Percentiles rank a stretch among this genome's conserved stretches.
phyloP scores from a whole-genome alignment of 2,113 vertebrate genomes.

The Capricornis sumatraensis region DNA sequence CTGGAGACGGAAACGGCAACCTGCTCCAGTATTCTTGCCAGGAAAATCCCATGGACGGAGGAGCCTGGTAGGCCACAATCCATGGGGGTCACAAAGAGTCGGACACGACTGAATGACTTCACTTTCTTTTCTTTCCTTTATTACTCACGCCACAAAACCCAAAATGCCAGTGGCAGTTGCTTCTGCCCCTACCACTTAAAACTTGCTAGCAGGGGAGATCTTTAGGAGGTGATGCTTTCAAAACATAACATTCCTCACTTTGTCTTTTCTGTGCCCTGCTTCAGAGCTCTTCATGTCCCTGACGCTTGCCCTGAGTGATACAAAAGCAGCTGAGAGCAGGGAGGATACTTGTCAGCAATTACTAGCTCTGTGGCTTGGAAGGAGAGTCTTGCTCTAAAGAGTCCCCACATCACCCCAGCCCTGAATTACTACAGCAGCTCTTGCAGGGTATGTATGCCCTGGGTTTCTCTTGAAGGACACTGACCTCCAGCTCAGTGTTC shows the following conservation, averaged over 20 bases:
- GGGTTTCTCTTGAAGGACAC: neutral
- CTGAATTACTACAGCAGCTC: neutral
- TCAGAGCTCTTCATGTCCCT: neutral
- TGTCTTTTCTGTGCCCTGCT: neutral
- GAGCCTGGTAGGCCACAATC: neutral
- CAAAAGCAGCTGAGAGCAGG: neutral
- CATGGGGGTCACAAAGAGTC: neutral
- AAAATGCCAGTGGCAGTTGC: neutral
- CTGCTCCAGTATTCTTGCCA: neutral
- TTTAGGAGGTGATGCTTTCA: neutral
- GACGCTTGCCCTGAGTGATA: neutral
- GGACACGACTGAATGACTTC: fast-evolving
- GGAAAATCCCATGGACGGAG: neutral
- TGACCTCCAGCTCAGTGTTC: neutral
- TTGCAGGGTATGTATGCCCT: no score
- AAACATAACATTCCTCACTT: neutral
- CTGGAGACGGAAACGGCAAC: neutral
- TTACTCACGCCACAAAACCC: neutral
- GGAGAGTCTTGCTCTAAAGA: neutral
- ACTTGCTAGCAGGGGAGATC: neutral
- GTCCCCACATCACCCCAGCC: neutral
- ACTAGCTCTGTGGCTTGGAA: neutral
- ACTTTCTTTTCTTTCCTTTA: neutral
- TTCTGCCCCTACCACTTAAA: neutral
- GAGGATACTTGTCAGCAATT: neutral